phyloP scores from a whole-genome alignment of 2,113 vertebrate species.

The Bos indicus region DNA sequence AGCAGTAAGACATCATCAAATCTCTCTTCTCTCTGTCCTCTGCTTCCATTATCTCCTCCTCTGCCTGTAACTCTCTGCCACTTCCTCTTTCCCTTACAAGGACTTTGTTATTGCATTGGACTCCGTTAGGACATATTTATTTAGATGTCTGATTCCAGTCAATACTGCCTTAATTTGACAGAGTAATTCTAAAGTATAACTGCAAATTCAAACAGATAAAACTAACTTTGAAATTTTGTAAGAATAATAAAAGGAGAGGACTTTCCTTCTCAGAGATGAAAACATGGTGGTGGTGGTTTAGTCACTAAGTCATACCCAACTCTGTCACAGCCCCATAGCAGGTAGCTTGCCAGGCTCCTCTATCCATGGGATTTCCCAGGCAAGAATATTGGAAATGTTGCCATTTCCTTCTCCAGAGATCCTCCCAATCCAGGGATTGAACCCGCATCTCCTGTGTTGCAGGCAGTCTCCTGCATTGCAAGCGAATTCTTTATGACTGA shows the following conservation, averaged over 20 bases:
- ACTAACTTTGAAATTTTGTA: neutral
- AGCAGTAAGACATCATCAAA: neutral
- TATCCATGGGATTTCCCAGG: neutral
- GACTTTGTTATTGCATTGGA: neutral
- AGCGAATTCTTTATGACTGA: neutral
- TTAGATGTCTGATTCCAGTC: neutral
- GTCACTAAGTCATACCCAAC: neutral
- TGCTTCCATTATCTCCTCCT: neutral
- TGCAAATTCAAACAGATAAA: neutral
- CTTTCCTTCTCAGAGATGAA: neutral
- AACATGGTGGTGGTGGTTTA: neutral
- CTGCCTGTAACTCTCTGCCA: neutral
- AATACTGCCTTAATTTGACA: neutral
- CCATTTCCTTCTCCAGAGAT: neutral
- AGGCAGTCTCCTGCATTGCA: neutral
- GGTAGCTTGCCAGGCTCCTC: neutral
- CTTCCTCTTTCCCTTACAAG: neutral
- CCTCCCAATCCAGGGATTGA: neutral
- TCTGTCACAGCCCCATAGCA: rapidly evolving
- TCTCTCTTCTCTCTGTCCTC: neutral
- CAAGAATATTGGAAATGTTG: neutral
- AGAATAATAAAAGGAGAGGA: neutral
- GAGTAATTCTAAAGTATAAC: neutral
- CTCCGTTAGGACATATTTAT: neutral
- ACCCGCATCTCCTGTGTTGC: neutral